A percentile compares a stretch with the other conserved stretches of the same genome.
Evolutionary conservation across 1,140 invertebrate genomes (phyloP).

Genomic region (Aleiodes sp.): DNA sequence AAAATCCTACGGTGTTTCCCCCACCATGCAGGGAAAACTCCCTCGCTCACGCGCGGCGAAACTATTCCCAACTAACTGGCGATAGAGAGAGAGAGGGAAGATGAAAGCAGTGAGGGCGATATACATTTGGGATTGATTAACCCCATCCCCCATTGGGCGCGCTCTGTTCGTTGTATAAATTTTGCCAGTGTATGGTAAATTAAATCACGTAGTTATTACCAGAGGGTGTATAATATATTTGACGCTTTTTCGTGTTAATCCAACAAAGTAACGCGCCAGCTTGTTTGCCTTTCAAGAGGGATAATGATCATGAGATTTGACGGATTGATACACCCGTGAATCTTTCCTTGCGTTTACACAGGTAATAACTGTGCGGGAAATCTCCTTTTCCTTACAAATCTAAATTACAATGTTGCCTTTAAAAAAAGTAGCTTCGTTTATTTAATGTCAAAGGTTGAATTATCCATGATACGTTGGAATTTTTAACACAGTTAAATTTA

Average conservation of each 20-base stretch:
- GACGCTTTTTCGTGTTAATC: conserved; percentile 12
- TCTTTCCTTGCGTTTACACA: too few relatives aligned
- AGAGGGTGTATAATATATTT: background rate
- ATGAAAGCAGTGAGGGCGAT: background rate
- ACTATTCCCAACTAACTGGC: background rate
- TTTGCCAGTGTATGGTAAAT: background rate
- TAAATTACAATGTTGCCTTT: too few relatives aligned
- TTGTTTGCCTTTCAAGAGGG: background rate
- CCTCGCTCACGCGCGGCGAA: conserved; percentile 10
- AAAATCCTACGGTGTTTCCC: background rate
- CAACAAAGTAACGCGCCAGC: background rate
- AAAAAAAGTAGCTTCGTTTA: too few relatives aligned
- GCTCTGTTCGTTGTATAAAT: background rate
- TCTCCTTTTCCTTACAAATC: too few relatives aligned
- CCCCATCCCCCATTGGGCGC: background rate
- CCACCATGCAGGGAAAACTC: background rate
- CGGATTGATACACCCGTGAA: background rate
- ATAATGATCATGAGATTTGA: conserved; percentile 7
- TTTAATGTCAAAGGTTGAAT: too few relatives aligned
- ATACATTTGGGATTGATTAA: conserved; percentile 20
- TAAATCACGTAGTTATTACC: conserved; percentile 14
- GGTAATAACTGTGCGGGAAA: too few relatives aligned
- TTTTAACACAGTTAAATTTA: too few relatives aligned
- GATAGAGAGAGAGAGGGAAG: background rate
- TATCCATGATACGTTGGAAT: too few relatives aligned